These are phyloP conservation scores for Acleris holmiana DNA, from an alignment of 2,888 invertebrate species.

Conservation along the genomic window DNA sequence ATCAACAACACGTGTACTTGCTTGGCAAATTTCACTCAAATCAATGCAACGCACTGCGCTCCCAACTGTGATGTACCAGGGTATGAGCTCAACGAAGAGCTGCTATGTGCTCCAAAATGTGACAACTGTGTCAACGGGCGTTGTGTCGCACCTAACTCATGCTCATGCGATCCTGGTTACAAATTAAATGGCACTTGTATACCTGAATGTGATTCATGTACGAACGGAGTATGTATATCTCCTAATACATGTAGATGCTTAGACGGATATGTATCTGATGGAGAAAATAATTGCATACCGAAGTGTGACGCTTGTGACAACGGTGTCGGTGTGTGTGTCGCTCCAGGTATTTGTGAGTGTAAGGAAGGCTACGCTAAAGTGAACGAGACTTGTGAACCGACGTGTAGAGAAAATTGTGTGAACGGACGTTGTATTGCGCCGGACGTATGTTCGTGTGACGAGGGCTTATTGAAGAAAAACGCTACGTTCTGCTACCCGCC, in stretches of 20 bases:
- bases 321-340: constrained; percentile 79
- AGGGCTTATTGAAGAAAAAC: constrained; percentile 45
- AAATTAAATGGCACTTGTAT: constrained; percentile 17
- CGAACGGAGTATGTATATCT: constrained; percentile 41
- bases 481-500: neutral
- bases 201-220: constrained; percentile 27
- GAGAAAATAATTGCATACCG: constrained; percentile 38
- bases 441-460: constrained; percentile 46
- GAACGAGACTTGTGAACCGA: constrained; percentile 49
- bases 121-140: constrained; percentile 23
- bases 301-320: constrained; percentile 59
- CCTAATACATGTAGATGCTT: constrained; percentile 50
- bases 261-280: constrained; percentile 15
- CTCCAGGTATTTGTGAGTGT: constrained; percentile 85
- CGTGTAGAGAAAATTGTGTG: constrained; percentile 51
- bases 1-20: constrained; percentile 66
- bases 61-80: constrained; percentile 50
- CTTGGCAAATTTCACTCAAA: constrained; percentile 47
- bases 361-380: constrained; percentile 73
- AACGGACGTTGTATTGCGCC: constrained; percentile 51
- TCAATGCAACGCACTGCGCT: constrained; percentile 62
- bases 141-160: constrained; percentile 23
- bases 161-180: constrained; percentile 26
- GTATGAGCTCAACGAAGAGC: constrained; percentile 46
- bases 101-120: constrained; percentile 47